phyloP scores from a whole-genome alignment of 2,797 vertebrate species.

The Gobio occitaniae region DNA sequence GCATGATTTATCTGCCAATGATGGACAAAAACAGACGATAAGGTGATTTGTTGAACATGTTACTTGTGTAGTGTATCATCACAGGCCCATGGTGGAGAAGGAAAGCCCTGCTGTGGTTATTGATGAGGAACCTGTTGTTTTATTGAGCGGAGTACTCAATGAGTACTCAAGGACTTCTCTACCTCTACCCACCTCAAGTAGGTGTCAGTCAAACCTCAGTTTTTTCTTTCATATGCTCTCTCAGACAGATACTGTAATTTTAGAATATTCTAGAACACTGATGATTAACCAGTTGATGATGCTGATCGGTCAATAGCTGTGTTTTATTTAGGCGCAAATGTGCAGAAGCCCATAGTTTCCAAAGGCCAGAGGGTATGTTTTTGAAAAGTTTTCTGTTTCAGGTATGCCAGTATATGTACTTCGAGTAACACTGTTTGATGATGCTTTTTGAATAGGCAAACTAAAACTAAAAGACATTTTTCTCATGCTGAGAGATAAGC shows the following conservation, averaged over 20 bases:
- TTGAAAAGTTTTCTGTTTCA: no score
- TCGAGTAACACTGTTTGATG: neutral
- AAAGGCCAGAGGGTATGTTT: neutral
- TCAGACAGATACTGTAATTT: neutral
- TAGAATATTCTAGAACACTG: neutral
- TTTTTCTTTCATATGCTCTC: neutral
- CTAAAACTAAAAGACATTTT: no score
- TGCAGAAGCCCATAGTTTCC: neutral
- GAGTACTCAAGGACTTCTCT: neutral
- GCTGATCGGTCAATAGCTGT: neutral
- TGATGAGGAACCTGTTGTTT: slow-evolving; percentile 24
- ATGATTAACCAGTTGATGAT: neutral
- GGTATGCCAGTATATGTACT: neutral
- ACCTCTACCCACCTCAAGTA: neutral
- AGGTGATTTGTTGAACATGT: neutral
- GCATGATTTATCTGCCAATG: slow-evolving; percentile 14
- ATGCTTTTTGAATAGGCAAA: no score
- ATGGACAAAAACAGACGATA: slow-evolving; percentile 18
- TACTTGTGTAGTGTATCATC: slow-evolving; percentile 9
- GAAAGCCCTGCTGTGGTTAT: slow-evolving; percentile 32
- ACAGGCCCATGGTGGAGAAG: slow-evolving; percentile 5
- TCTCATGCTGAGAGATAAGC: no score
- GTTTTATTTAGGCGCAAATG: neutral
- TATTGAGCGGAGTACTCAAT: neutral
- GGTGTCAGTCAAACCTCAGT: neutral